Percentiles rank a stretch among this genome's conserved stretches.
Conservation (phyloP, 2,888 invertebrate species). For the Nomada goodeniana region DNA sequence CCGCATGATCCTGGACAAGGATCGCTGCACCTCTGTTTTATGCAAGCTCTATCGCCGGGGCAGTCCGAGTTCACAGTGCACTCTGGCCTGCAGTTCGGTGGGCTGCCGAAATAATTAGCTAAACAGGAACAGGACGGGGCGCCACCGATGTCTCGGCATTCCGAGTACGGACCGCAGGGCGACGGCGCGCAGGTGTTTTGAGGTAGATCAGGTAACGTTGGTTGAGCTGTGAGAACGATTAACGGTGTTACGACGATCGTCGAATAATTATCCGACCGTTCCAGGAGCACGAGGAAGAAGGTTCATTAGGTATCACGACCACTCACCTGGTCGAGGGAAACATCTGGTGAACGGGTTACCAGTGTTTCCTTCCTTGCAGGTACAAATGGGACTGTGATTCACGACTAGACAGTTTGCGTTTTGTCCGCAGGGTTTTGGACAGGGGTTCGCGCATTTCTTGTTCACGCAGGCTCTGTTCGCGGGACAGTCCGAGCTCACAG, state of each 20-base stretch:
- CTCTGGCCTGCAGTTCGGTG: conserved; percentile 91
- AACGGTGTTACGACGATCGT: not conserved
- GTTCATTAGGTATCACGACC: not conserved
- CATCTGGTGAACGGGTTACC: conserved; percentile 84
- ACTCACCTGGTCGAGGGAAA: conserved; percentile 82
- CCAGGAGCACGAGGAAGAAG: not conserved
- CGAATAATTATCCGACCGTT: too few relatives aligned
- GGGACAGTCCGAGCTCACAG: conserved; percentile 86
- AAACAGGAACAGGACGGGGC: conserved; percentile 90
- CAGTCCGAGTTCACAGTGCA: conserved; percentile 93
- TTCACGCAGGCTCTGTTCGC: conserved; percentile 86
- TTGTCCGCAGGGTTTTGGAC: conserved; percentile 85
- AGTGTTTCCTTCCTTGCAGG: conserved; percentile 83
- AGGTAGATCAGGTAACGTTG: conserved; percentile 43
- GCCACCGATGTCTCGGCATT: conserved; percentile 89
- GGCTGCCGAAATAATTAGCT: conserved; percentile 89
- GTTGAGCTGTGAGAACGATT: conserved; percentile 10
- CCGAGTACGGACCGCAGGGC: conserved; percentile 91
- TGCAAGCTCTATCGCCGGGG: conserved; percentile 89
- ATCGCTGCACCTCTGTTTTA: conserved; percentile 88
- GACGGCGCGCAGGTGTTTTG: conserved; percentile 84
- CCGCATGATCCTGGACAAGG: conserved; percentile 88
- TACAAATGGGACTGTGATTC: conserved; percentile 84
- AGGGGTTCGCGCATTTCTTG: conserved; percentile 87
- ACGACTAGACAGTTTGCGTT: conserved; percentile 77